A percentile compares a stretch with the other conserved stretches of the same genome.
phyloP scores from a whole-genome alignment of 2,888 invertebrate species.

The Himalopsyche tibetana region DNA sequence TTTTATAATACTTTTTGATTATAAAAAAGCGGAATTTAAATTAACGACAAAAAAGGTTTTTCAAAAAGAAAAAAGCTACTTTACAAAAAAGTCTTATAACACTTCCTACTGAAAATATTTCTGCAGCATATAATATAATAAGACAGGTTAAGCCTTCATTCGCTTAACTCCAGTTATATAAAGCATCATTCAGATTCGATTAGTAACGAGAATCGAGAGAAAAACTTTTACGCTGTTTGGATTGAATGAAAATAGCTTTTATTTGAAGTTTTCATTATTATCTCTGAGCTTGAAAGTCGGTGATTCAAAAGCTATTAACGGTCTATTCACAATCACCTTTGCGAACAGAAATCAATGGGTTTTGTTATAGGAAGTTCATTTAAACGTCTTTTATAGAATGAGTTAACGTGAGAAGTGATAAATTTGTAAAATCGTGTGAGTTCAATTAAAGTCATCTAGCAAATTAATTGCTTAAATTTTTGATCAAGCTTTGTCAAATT shows the following conservation, averaged over 20 bases:
- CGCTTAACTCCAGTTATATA: background rate
- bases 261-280: conserved; percentile 30
- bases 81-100: no score
- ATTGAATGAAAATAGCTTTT: conserved; percentile 34
- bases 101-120: no score
- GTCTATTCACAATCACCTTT: background rate
- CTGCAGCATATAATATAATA: background rate
- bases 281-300: conserved; percentile 19
- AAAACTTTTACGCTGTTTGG: background rate
- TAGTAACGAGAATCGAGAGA: conserved; percentile 11
- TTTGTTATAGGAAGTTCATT: conserved; percentile 14
- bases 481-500: background rate
- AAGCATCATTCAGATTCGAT: conserved; percentile 21
- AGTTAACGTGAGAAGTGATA: background rate
- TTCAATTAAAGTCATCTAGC: background rate
- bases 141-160: background rate
- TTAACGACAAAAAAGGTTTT: no score
- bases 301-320: conserved; percentile 20
- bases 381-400: background rate
- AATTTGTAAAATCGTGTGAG: background rate
- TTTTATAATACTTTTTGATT: no score
- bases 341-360: background rate
- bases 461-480: background rate
- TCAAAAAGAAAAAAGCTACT: no score
- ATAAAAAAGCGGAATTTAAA: no score